These are phyloP conservation scores for Cinclus mexicanus DNA, from an alignment of 2,113 vertebrate genomes.

Conservation along the genomic window DNA sequence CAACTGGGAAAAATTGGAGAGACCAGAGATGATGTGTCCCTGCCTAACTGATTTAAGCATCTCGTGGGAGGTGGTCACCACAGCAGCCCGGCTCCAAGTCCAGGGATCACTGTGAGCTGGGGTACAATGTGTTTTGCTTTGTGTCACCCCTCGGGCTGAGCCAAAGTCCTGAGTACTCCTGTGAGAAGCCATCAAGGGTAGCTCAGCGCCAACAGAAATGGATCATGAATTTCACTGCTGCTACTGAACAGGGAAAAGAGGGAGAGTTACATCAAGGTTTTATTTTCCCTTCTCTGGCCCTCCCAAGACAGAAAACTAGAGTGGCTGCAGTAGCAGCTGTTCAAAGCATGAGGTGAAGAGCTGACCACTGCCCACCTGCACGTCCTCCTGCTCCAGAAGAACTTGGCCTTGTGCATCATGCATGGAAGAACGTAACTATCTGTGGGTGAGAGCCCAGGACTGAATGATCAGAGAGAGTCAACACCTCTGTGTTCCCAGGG, in stretches of 20 bases:
- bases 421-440: background rate
- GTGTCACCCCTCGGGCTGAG: background rate
- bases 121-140: background rate
- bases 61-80: conserved; percentile 6
- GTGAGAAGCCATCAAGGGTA: background rate
- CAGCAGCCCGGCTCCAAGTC: background rate
- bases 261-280: background rate
- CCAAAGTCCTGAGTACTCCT: conserved; percentile 8
- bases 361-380: conserved; percentile 49
- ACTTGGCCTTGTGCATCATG: conserved; percentile 6
- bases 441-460: conserved; percentile 20
- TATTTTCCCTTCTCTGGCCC: background rate
- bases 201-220: background rate
- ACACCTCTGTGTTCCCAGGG: background rate
- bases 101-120: background rate
- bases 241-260: background rate
- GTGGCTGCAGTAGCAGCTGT: conserved; percentile 27
- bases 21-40: conserved; percentile 26
- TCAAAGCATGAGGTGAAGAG: background rate
- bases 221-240: conserved; percentile 7
- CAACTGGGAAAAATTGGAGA: conserved; percentile 10
- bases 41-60: conserved; percentile 23
- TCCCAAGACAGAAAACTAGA: background rate
- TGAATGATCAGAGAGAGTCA: conserved; percentile 38
- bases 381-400: background rate